Conservation (phyloP, 2,113 vertebrate genomes). For the Ardeotis arabs region DNA sequence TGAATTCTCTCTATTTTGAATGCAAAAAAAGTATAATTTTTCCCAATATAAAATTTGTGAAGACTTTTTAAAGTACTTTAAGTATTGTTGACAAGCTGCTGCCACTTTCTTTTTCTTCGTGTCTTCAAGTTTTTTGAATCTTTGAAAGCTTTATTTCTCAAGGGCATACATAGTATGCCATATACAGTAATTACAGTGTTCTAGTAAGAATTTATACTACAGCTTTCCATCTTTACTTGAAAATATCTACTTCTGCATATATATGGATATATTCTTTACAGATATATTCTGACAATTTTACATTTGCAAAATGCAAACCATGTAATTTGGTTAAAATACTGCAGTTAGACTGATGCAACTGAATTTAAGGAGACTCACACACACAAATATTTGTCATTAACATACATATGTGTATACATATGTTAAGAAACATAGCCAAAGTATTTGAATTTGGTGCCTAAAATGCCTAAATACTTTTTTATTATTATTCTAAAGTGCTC, state of each 20-base stretch:
- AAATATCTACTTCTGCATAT: not conserved
- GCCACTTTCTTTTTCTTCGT: not conserved
- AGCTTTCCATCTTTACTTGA: not conserved
- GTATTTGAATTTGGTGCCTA: not conserved
- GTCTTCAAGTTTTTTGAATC: not conserved
- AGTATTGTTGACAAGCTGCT: not conserved
- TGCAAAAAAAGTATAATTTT: not conserved
- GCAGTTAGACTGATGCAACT: not conserved
- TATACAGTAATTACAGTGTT: not conserved
- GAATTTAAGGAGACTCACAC: not conserved
- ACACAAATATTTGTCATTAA: not conserved
- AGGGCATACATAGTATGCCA: not conserved
- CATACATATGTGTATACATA: not conserved
- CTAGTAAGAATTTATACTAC: not conserved
- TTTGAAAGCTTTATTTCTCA: not conserved
- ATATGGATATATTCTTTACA: not conserved
- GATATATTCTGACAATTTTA: not conserved
- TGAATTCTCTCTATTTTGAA: not conserved
- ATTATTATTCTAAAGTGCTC: not conserved
- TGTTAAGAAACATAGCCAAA: not conserved
- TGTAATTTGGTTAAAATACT: not conserved
- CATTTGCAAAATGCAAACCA: not conserved
- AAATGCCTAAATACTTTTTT: not conserved
- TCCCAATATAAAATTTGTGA: not conserved
- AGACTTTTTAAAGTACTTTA: not conserved